Base-by-base conservation (phyloP, 2,888 invertebrate genomes). In the Thumatha senex region DNA sequence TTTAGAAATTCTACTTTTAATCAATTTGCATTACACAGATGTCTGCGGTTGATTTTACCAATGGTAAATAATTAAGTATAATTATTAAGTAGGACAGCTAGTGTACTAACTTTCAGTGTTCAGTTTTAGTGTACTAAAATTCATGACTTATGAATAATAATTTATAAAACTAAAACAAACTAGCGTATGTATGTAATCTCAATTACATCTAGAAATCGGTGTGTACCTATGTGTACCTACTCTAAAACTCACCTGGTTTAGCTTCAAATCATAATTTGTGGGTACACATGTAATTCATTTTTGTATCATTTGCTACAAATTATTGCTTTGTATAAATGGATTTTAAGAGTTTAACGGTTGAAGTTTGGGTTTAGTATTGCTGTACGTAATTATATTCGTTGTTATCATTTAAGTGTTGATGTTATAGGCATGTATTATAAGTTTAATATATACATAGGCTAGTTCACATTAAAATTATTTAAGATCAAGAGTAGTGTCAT, bases 111-210 rank as follows among this genome's bases (percentile, higher is more conserved):
- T 64, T 65, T 67, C 46, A 33, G 54, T 67, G n/a, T n/a, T n/a
- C n/a, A n/a, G n/a, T n/a, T n/a, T n/a, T n/a, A n/a, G n/a, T n/a
- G n/a, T n/a, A n/a, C n/a, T n/a, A n/a, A n/a, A n/a, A n/a, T n/a
- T n/a, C 66, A 67, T 68, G 63, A 67, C 71, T 74, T 74, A 78
- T 47, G 41, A 78, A 74, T 63, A 66, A 73, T 63, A 70, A 71
- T 69, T 74, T 74, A 73, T 74, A 68, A 54, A 51, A 74, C 66
- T 67, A 65, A 67, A 67, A 63, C 42, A 66, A 58, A 63, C 66
- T 72, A 72, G 72, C 70, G 56, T 72, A 59, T 62, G n/a, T 63
- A 51, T 57, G 56, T 61, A 59, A 61, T 45, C 58, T 56, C 48
- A 40, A 36, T 45, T 51, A 46, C 54, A 40, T 53, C 40, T 24